phyloP scores from a whole-genome alignment of 1,140 invertebrate genomes.

The Heterodera schachtii region DNA sequence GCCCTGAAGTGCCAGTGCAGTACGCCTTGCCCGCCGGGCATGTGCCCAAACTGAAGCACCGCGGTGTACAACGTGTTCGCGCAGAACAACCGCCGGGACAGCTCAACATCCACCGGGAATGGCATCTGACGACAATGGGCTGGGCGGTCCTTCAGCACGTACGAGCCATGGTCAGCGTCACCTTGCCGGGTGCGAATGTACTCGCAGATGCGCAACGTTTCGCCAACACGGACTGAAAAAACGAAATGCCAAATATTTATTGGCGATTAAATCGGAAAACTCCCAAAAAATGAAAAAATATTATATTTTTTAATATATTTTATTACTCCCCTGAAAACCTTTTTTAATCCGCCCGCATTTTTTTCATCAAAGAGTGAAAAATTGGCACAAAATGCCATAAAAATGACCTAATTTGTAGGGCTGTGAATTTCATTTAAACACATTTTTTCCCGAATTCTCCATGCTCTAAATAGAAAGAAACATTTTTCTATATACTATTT shows the following conservation, averaged over 20 bases:
- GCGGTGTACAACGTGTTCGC: conserved; percentile 46
- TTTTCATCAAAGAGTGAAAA: no score
- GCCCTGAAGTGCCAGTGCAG: conserved; percentile 40
- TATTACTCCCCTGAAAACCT: no score
- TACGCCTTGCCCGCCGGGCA: conserved; percentile 29
- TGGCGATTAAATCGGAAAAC: no score
- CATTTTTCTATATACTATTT: no score
- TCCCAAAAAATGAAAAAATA: no score
- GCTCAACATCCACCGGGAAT: conserved; percentile 45
- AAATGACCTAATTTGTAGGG: no score
- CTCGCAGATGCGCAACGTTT: conserved; percentile 44
- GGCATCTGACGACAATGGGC: conserved; percentile 33
- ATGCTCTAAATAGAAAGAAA: no score
- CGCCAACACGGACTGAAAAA: conserved; percentile 31
- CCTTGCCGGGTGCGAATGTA: conserved; percentile 39
- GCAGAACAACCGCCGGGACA: conserved; percentile 43
- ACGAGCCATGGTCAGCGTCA: conserved; percentile 29
- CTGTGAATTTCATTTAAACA: no score
- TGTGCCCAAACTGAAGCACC: conserved; percentile 45
- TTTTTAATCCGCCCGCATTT: no score
- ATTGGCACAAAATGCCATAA: no score
- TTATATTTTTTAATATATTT: no score
- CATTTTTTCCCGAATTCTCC: no score
- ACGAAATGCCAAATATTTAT: background rate
- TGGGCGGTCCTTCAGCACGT: conserved; percentile 23